A percentile compares a stretch with the other conserved stretches of the same genome.
These are phyloP conservation scores for Cephus rjabovi DNA, from an alignment of 2,888 invertebrate genomes.

Conservation along the genomic window DNA sequence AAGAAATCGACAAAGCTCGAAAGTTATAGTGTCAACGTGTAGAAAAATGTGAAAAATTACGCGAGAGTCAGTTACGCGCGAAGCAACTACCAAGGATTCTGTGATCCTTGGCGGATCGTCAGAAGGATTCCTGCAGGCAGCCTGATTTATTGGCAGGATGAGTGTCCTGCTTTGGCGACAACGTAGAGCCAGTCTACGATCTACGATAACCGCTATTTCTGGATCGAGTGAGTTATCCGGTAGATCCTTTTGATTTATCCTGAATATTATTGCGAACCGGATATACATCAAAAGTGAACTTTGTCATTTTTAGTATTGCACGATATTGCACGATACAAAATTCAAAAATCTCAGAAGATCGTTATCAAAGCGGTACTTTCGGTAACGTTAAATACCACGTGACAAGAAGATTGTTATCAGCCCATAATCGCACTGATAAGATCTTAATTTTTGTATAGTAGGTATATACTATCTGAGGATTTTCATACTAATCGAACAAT, in stretches of 20 bases:
- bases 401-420: neutral
- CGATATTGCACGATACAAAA: neutral
- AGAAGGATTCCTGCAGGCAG: neutral
- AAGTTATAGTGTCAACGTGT: neutral
- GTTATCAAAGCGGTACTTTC: neutral
- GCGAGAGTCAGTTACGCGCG: neutral
- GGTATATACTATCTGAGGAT: neutral
- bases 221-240: conserved; percentile 42
- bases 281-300: neutral
- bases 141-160: conserved; percentile 33
- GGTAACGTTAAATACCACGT: neutral
- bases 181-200: conserved; percentile 45
- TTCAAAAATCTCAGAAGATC: neutral
- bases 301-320: neutral
- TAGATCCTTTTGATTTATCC: neutral
- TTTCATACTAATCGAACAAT: neutral
- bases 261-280: neutral
- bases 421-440: neutral
- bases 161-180: conserved; percentile 59
- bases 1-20: neutral
- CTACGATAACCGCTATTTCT: conserved; percentile 30
- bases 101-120: neutral
- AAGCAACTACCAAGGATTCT: neutral
- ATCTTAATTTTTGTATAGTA: neutral
- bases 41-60: neutral